Evolutionary conservation across 2,888 invertebrate species (phyloP).

Genomic region (Cynaeus angustus): DNA sequence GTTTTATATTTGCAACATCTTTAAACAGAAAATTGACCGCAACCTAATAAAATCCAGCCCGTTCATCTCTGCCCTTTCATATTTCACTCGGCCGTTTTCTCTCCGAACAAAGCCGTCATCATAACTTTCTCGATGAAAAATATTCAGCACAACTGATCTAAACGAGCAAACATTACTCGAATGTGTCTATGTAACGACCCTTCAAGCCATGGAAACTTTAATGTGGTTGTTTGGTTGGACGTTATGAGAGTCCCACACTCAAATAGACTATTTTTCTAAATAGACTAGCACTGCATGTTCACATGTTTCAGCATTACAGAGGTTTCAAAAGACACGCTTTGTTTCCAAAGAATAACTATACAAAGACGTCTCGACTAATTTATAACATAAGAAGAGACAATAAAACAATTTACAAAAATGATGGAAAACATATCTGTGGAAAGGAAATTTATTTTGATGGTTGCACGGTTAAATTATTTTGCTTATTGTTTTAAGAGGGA

Average conservation of each 20-base stretch:
- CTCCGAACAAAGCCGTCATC: neutral
- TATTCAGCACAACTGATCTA: neutral
- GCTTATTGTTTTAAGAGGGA: constrained; percentile 23
- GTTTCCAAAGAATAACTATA: neutral
- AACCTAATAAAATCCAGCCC: too few relatives aligned
- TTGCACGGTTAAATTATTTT: neutral
- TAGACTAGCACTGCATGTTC: constrained; percentile 5
- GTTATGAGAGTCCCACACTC: constrained; percentile 1
- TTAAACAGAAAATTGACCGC: too few relatives aligned
- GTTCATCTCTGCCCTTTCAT: too few relatives aligned
- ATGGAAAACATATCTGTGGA: constrained; percentile 1
- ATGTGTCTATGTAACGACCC: constrained; percentile 9
- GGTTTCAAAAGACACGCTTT: neutral
- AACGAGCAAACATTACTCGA: constrained; percentile 13
- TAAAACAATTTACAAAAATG: neutral
- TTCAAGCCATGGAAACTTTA: constrained; percentile 15
- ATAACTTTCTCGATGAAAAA: constrained; percentile 1
- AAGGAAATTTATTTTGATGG: neutral
- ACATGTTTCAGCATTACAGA: constrained; percentile 11
- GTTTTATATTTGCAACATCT: too few relatives aligned
- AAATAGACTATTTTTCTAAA: constrained; percentile 7
- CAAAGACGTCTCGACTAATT: neutral
- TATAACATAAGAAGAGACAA: neutral
- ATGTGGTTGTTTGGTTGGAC: constrained; percentile 18
- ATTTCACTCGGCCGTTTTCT: too few relatives aligned